A percentile compares a stretch with the other conserved stretches of the same genome.
Conservation (phyloP, 1,140 invertebrate species). For the Diorhabda elongata region DNA sequence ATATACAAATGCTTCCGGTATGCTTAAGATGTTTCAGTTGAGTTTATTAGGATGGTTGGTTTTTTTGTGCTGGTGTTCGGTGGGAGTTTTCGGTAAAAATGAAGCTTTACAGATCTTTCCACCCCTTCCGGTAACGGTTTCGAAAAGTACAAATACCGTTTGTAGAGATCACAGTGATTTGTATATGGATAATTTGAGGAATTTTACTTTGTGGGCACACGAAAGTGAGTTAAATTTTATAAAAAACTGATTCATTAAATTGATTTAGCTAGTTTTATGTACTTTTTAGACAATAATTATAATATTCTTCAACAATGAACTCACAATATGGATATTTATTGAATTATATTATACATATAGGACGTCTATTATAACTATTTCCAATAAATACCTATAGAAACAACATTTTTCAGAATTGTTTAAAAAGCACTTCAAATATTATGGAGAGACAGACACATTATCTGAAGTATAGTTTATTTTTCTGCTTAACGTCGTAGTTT, state of each 20-base stretch:
- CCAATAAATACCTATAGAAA: too few relatives aligned
- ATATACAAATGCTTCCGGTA: background rate
- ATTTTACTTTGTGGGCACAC: constrained; percentile 38
- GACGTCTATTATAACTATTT: too few relatives aligned
- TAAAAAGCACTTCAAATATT: too few relatives aligned
- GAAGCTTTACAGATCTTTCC: constrained; percentile 28
- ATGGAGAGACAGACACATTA: too few relatives aligned
- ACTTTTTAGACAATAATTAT: too few relatives aligned
- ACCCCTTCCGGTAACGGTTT: constrained; percentile 31
- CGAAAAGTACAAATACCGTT: constrained; percentile 26
- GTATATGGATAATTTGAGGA: constrained; percentile 36
- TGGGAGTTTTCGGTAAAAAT: constrained; percentile 7
- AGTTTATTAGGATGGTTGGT: background rate
- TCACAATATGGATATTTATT: too few relatives aligned
- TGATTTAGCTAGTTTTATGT: too few relatives aligned
- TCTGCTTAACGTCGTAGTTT: too few relatives aligned
- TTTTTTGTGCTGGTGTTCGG: background rate
- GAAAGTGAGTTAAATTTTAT: constrained; percentile 32
- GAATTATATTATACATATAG: too few relatives aligned
- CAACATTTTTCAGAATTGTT: too few relatives aligned
- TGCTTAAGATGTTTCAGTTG: background rate
- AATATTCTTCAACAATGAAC: too few relatives aligned
- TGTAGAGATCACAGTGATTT: constrained; percentile 34
- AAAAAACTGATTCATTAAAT: background rate
- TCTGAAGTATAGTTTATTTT: too few relatives aligned